These are phyloP conservation scores for Lordiphosa mommai DNA, from an alignment of 1,140 invertebrate species.

Conservation along the genomic window DNA sequence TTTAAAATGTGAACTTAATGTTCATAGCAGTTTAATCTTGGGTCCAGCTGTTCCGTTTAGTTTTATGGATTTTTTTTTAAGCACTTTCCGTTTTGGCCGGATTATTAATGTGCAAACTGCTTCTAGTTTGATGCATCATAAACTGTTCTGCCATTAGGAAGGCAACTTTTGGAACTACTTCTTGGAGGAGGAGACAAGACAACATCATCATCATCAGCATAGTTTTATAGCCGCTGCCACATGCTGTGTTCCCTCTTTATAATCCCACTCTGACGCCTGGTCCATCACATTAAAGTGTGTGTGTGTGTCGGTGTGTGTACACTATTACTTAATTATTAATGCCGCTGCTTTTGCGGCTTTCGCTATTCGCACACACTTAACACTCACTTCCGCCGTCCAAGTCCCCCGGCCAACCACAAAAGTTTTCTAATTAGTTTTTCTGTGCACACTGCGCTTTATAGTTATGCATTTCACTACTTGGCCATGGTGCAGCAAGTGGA, in stretches of 20 bases:
- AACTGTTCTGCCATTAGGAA: too few relatives aligned
- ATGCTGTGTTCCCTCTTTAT: background rate
- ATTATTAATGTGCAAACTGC: too few relatives aligned
- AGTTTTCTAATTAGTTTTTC: conserved; percentile 58
- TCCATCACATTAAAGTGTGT: conserved; percentile 7
- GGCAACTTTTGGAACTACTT: too few relatives aligned
- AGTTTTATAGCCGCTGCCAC: background rate
- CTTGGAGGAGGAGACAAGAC: too few relatives aligned
- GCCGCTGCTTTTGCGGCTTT: conserved; percentile 7
- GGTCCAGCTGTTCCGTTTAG: too few relatives aligned
- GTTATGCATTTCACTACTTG: conserved; percentile 41
- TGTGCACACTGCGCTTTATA: conserved; percentile 51
- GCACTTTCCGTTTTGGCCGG: too few relatives aligned
- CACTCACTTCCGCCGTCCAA: conserved; percentile 15
- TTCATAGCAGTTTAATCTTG: too few relatives aligned
- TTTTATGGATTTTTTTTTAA: too few relatives aligned
- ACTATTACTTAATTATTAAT: conserved; percentile 52
- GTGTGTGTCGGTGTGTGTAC: conserved; percentile 8
- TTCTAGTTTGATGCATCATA: too few relatives aligned
- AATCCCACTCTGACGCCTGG: background rate
- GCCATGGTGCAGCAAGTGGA: conserved; percentile 30
- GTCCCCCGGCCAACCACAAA: conserved; percentile 38
- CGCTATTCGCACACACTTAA: conserved; percentile 44
- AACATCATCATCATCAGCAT: background rate
- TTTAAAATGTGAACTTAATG: too few relatives aligned